Evolutionary conservation across 2,888 invertebrate species (phyloP).

Genomic region (Sylvicola cinctus): DNA sequence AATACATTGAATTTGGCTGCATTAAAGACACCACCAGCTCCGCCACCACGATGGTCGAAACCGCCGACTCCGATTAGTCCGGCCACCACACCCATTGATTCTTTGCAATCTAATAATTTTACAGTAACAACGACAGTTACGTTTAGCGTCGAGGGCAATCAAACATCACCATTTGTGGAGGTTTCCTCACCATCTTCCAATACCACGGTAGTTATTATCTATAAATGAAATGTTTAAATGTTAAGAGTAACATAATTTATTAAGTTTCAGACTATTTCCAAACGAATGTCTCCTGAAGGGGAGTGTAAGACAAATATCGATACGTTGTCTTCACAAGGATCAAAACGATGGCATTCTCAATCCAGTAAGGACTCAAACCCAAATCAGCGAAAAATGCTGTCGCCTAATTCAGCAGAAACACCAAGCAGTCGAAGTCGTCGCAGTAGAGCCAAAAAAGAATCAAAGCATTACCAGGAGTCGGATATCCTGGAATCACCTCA

Average conservation of each 20-base stretch:
- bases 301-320: constrained; percentile 26
- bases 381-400: constrained; percentile 26
- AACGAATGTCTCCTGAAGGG: constrained; percentile 50
- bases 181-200: constrained; percentile 19
- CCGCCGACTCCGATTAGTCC: constrained; percentile 27
- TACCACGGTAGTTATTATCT: constrained; percentile 10
- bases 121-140: constrained; percentile 74
- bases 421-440: constrained; percentile 27
- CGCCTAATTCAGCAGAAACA: constrained; percentile 23
- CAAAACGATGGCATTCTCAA: constrained; percentile 20
- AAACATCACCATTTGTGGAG: constrained; percentile 18
- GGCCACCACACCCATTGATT: constrained; percentile 16
- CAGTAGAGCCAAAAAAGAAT: constrained; percentile 35
- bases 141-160: constrained; percentile 37
- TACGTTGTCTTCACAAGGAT: constrained; percentile 42
- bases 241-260: background rate
- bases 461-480: constrained; percentile 57
- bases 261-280: constrained; percentile 36
- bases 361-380: constrained; percentile 36
- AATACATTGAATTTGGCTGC: constrained; percentile 51
- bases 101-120: constrained; percentile 43
- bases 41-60: constrained; percentile 71
- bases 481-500: constrained; percentile 68
- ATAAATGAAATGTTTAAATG: background rate
- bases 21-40: constrained; percentile 49